phyloP scores from a whole-genome alignment of 2,888 invertebrate genomes.

The Acholoe squamosa region DNA sequence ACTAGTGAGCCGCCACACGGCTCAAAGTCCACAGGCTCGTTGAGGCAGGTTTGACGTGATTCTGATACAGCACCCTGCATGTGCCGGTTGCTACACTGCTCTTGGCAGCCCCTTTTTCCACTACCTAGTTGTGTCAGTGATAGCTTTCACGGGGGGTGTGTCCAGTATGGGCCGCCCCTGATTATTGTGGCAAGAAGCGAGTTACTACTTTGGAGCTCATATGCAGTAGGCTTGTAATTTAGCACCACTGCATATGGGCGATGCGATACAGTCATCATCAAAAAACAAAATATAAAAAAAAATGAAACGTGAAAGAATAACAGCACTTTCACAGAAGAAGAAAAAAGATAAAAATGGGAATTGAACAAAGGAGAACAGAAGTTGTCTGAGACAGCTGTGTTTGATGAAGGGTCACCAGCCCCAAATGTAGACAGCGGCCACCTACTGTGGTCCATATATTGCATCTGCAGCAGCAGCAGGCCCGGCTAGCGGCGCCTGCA shows the following conservation, averaged over 20 bases:
- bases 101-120: constrained; percentile 54
- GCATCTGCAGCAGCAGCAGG: not conserved
- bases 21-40: too few relatives aligned
- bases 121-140: constrained; percentile 60
- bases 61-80: not conserved
- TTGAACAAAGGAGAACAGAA: not conserved
- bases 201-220: constrained; percentile 61
- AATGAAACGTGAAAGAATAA: constrained; percentile 17
- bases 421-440: not conserved
- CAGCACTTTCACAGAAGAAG: not conserved
- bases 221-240: constrained; percentile 44
- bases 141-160: constrained; percentile 51
- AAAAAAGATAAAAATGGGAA: constrained; percentile 8
- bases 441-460: not conserved
- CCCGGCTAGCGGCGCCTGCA: not conserved
- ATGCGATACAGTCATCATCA: constrained; percentile 45
- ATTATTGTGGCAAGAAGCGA: constrained; percentile 46
- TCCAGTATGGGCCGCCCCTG: not conserved
- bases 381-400: constrained; percentile 28
- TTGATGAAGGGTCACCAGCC: not conserved
- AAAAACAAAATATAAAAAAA: constrained; percentile 14
- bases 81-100: constrained; percentile 7
- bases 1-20: too few relatives aligned
- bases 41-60: not conserved
- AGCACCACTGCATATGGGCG: constrained; percentile 57